phyloP scores from a whole-genome alignment of 2,797 vertebrate species.

The Phoeniculus purpureus region DNA sequence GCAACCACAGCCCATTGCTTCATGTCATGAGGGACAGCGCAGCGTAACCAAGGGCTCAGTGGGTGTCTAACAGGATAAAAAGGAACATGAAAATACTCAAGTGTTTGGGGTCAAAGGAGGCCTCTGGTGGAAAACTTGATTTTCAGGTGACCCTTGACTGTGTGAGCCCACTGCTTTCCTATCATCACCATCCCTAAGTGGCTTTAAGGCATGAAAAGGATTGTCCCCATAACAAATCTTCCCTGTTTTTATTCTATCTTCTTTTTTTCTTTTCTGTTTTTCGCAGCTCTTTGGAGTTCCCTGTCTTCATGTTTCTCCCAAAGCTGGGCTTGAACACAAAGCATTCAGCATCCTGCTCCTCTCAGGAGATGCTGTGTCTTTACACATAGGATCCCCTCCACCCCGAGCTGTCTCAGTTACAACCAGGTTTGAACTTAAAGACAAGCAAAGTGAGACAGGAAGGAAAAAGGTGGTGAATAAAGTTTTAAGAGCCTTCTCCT shows the following conservation, averaged over 20 bases:
- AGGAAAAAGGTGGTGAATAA: neutral
- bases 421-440: neutral
- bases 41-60: neutral
- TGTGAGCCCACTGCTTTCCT: neutral
- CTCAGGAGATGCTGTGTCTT: neutral
- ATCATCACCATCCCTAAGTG: neutral
- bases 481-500: neutral
- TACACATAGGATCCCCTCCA: no score
- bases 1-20: neutral
- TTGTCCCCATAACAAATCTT: neutral
- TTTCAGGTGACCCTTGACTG: neutral
- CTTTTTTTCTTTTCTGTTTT: neutral
- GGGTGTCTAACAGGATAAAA: constrained; percentile 3
- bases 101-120: neutral
- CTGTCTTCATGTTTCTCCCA: neutral
- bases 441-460: neutral
- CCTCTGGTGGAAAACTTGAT: neutral
- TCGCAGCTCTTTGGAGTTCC: neutral
- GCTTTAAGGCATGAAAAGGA: neutral
- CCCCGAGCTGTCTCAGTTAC: neutral
- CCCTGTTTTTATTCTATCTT: rapidly evolving
- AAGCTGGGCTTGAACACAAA: neutral
- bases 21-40: neutral
- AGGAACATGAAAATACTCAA: neutral
- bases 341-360: neutral